Base-by-base conservation (phyloP, 1,140 invertebrate genomes). In the Pogonomyrmex barbatus region DNA sequence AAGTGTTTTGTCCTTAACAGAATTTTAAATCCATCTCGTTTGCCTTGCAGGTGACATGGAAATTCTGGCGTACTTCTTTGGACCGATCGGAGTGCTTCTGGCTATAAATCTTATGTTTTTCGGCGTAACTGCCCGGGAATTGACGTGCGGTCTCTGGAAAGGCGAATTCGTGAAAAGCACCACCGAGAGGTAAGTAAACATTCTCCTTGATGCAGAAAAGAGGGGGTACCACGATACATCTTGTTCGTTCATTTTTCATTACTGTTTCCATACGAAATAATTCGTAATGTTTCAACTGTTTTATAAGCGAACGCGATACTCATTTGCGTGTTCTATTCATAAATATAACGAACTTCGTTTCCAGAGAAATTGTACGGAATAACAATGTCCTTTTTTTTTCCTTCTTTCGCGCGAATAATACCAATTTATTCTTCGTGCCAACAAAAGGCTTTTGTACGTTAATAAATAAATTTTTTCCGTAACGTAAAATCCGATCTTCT, bases 111-210 rank as follows among this genome's bases (percentile, higher is more conserved):
- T 98, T 45, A 95, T 97, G 10, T 96, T 98, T 75, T 98, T 98
- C 94, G 96, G 96, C 36, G 97, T 97, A 36, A 98, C 98, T 4
- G 97, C 98, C 9, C 96, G 97, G 77, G 97, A 98, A 95, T 95
- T 98, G 81, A 98, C 97, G 4, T 98, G 97, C 92, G 98, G 98
- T 4, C 95, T 98, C 8, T 98, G 98, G 98, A 97, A 98, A 91
- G 96, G 97, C 75, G 97, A 98, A 94, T 97, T 98, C 85, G 97
- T 98, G 84, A 98, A 98, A 95, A 97, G 97, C 47, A 97, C 97
- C n/a, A 97, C 97, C 0, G 97, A 98, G 95, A 96, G 97, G 96
- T 97, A 95, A 92, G 94, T 85, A 60, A 77, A 78, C 60, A 45
- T 47, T 42, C n/a, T 83, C 33, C 24, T 45, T 30, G 17, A 5